These are phyloP conservation scores for Drosophila nr. fundita DNA, from an alignment of 2,888 invertebrate species.

Conservation along the genomic window DNA sequence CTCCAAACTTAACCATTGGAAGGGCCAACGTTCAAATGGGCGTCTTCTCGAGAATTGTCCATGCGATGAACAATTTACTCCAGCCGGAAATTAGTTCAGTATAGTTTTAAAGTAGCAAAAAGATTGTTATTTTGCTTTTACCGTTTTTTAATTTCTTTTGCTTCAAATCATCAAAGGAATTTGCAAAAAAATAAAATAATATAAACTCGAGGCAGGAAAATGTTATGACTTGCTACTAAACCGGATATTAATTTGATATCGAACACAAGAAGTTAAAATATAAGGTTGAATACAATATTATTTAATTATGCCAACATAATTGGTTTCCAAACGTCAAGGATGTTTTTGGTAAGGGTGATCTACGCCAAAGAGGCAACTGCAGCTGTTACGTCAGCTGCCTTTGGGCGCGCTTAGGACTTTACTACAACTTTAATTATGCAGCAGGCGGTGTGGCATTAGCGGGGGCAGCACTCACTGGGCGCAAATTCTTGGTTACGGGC, in stretches of 20 bases:
- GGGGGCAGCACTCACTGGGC: conserved; percentile 11
- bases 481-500: conserved; percentile 18
- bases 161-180: neutral
- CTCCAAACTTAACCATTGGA: neutral
- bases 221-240: neutral
- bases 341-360: conserved; percentile 25
- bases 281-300: neutral
- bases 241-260: conserved; percentile 4
- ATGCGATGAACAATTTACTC: neutral
- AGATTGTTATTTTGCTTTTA: neutral
- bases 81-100: neutral
- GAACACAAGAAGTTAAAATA: neutral
- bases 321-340: neutral
- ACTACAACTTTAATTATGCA: conserved; percentile 78
- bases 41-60: neutral
- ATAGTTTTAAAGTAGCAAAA: neutral
- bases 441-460: conserved; percentile 31
- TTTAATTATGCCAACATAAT: neutral
- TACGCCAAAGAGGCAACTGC: conserved; percentile 17
- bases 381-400: conserved; percentile 35
- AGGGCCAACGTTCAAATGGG: neutral
- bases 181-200: neutral
- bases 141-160: neutral
- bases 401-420: conserved; percentile 59
- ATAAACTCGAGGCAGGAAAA: neutral